These are phyloP conservation scores for Sphinx pinastri DNA, from an alignment of 2,888 invertebrate species.

Conservation along the genomic window DNA sequence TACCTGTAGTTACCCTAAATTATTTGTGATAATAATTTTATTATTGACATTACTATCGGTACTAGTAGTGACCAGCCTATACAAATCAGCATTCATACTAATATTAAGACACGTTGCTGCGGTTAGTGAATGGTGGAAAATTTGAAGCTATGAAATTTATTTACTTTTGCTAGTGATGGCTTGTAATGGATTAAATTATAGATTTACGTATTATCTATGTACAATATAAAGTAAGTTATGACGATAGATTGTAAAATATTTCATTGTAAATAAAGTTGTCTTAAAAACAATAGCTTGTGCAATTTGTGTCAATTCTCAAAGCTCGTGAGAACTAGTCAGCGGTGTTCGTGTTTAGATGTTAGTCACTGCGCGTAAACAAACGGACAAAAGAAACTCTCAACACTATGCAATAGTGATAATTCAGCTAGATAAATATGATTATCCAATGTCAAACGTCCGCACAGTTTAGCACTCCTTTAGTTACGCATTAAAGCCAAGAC, in stretches of 20 bases:
- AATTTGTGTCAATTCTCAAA: conserved; percentile 63
- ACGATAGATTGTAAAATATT: conserved; percentile 77
- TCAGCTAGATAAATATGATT: conserved; percentile 25
- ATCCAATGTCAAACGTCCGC: conserved; percentile 27
- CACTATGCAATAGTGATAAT: conserved; percentile 30
- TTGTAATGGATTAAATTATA: conserved; percentile 43
- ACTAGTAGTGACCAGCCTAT: conserved; percentile 1
- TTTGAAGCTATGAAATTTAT: not conserved
- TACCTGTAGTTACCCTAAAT: conserved; percentile 78
- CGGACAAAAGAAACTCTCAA: conserved; percentile 43
- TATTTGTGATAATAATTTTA: conserved; percentile 75
- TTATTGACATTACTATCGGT: conserved; percentile 53
- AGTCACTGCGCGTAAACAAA: conserved; percentile 43
- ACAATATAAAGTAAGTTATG: conserved; percentile 70
- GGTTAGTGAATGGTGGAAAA: not conserved
- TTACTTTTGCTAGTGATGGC: conserved; percentile 45
- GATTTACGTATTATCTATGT: conserved; percentile 55
- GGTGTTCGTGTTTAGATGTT: conserved; percentile 48
- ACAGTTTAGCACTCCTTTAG: conserved; percentile 14
- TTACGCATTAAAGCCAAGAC: not conserved
- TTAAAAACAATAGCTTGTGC: conserved; percentile 67
- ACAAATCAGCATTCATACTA: conserved; percentile 3
- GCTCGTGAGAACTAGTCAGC: conserved; percentile 57
- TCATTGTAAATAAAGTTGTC: conserved; percentile 81
- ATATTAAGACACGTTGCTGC: not conserved